Percentiles rank a stretch among this genome's conserved stretches.
Evolutionary conservation across 2,113 vertebrate species (phyloP).

Genomic region (Forbesichthys papilliferus): DNA sequence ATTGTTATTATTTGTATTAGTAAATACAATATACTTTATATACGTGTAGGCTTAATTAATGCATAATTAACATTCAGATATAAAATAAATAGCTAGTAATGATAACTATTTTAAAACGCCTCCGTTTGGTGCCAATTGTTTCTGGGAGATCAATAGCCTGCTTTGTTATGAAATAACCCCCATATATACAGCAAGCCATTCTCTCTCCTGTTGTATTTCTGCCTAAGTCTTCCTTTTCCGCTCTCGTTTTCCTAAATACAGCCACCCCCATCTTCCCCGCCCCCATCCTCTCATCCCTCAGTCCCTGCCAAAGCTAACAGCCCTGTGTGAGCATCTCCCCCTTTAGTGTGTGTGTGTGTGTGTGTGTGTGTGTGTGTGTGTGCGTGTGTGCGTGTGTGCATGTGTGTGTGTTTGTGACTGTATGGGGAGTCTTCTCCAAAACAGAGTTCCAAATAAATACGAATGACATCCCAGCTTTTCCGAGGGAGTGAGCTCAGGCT

Average conservation of each 20-base stretch:
- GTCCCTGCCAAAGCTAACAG: constrained; percentile 55
- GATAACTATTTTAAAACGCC: neutral
- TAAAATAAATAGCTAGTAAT: too few relatives aligned
- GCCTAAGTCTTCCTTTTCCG: constrained; percentile 25
- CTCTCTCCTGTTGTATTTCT: constrained; percentile 16
- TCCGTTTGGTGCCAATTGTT: constrained; percentile 6
- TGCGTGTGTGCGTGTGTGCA: constrained; percentile 22
- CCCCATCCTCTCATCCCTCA: constrained; percentile 29
- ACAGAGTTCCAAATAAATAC: constrained; percentile 53
- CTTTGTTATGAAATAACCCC: constrained; percentile 1
- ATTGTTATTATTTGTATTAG: too few relatives aligned
- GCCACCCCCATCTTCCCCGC: constrained; percentile 46
- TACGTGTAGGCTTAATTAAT: too few relatives aligned
- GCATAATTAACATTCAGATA: too few relatives aligned
- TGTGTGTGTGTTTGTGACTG: constrained; percentile 12
- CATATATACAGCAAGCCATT: constrained; percentile 33
- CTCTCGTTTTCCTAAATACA: constrained; percentile 40
- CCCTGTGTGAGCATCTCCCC: constrained; percentile 33
- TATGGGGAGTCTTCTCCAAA: constrained; percentile 32
- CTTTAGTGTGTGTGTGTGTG: constrained; percentile 2
- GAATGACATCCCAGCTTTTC: constrained; percentile 47
- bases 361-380: constrained; percentile 27
- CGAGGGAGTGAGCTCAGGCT: constrained; percentile 28
- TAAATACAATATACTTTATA: too few relatives aligned
- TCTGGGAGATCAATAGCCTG: constrained; percentile 12